Percentiles rank a stretch among this genome's conserved stretches.
phyloP scores from a whole-genome alignment of 2,113 vertebrate genomes.

The Tricholaema leucomelas region DNA sequence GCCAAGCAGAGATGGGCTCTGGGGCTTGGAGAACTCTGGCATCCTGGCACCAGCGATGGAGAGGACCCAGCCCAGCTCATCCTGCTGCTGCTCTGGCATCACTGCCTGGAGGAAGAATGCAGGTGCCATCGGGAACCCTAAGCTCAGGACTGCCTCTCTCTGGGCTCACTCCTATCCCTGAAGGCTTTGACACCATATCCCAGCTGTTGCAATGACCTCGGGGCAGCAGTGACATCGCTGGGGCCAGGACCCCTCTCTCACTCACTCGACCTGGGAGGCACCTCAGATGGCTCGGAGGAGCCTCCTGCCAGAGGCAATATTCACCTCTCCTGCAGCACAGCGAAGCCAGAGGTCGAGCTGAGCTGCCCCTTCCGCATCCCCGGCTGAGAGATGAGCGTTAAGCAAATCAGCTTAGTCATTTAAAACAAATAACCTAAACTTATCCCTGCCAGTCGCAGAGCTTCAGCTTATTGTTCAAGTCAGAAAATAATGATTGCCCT shows the following conservation, averaged over 20 bases:
- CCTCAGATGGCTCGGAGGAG: neutral
- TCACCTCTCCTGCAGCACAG: neutral
- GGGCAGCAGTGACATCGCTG: fast-evolving
- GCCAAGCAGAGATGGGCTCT: fast-evolving
- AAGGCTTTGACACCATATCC: neutral
- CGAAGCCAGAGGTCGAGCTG: neutral
- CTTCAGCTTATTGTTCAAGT: constrained; percentile 60
- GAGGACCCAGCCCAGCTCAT: neutral
- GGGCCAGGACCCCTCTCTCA: neutral
- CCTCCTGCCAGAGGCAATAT: neutral
- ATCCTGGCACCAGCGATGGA: neutral
- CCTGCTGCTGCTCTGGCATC: neutral
- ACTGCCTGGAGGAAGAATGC: fast-evolving
- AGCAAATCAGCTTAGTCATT: neutral
- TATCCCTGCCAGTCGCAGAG: neutral
- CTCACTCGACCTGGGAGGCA: neutral
- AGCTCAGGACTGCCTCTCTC: neutral
- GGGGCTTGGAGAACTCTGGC: fast-evolving
- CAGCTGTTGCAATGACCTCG: fast-evolving
- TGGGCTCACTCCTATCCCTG: fast-evolving
- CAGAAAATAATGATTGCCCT: constrained; percentile 48
- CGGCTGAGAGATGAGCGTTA: neutral
- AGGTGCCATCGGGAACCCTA: fast-evolving
- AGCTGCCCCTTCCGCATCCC: neutral
- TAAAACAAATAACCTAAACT: neutral